Evolutionary conservation across 2,113 vertebrate genomes (phyloP).

Genomic region (Microtus pennsylvanicus): DNA sequence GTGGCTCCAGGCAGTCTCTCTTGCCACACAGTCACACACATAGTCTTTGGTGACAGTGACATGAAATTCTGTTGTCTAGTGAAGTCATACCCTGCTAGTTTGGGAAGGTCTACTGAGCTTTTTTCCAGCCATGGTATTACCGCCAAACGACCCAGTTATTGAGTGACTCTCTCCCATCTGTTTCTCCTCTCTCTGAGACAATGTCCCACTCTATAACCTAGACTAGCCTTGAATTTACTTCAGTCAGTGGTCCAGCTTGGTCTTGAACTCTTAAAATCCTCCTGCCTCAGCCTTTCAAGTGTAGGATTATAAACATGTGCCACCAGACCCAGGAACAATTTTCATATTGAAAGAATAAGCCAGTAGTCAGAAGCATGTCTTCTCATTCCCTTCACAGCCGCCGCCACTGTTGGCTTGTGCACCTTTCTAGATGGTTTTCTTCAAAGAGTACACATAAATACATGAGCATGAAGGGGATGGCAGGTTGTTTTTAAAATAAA

Average conservation of each 20-base stretch:
- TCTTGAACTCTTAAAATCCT: not conserved
- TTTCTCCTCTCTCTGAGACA: not conserved
- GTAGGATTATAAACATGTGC: not conserved
- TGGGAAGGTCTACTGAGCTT: not conserved
- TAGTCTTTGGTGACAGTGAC: not conserved
- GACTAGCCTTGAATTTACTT: not conserved
- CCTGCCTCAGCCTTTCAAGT: not conserved
- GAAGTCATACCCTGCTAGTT: not conserved
- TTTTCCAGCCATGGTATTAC: no score
- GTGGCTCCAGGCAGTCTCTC: not conserved
- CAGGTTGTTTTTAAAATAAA: constrained; percentile 70
- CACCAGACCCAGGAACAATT: not conserved
- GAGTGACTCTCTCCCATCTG: not conserved
- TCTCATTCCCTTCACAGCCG: rapidly evolving
- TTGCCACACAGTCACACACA: no score
- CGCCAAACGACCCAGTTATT: not conserved
- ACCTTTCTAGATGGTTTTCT: not conserved
- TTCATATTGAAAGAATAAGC: not conserved
- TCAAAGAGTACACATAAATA: constrained; percentile 6
- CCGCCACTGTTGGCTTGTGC: not conserved
- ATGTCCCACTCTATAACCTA: not conserved
- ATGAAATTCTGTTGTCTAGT: not conserved
- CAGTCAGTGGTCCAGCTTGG: not conserved
- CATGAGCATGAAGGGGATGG: not conserved
- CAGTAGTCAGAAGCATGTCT: rapidly evolving